phyloP scores from a whole-genome alignment of 2,888 invertebrate genomes.

The Penaeus monodon region DNA sequence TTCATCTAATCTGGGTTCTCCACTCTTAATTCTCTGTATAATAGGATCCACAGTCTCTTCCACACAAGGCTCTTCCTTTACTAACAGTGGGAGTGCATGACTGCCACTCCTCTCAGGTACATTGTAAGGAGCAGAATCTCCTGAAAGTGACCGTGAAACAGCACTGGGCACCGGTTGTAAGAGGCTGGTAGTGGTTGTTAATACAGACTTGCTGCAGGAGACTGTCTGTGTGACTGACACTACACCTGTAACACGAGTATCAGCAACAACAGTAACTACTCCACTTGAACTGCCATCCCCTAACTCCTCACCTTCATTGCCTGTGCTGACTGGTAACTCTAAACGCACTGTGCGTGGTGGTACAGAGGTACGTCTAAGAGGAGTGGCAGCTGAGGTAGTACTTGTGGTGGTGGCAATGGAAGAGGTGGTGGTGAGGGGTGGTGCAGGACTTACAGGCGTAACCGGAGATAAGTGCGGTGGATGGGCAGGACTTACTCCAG shows the following conservation, averaged over 20 bases:
- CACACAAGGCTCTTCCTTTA: slow-evolving; percentile 51
- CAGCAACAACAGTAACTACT: slow-evolving; percentile 59
- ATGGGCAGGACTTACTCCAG: slow-evolving; percentile 56
- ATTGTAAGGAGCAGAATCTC: slow-evolving; percentile 44
- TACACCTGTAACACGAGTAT: slow-evolving; percentile 61
- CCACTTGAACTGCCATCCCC: slow-evolving; percentile 32
- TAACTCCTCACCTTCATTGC: slow-evolving; percentile 30
- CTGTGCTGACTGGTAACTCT: slow-evolving; percentile 37
- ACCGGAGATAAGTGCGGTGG: slow-evolving; percentile 52
- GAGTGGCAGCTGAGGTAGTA: slow-evolving; percentile 48
- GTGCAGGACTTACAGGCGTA: slow-evolving; percentile 47
- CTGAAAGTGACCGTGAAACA: slow-evolving; percentile 31
- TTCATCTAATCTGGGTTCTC: slow-evolving; percentile 41
- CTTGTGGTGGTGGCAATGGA: slow-evolving; percentile 57
- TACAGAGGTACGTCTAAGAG: slow-evolving; percentile 39
- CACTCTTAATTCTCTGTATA: slow-evolving; percentile 46
- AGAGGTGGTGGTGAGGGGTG: slow-evolving; percentile 48
- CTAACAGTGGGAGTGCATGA: slow-evolving; percentile 50
- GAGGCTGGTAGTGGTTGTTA: slow-evolving; percentile 56
- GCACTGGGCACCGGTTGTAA: slow-evolving; percentile 47
- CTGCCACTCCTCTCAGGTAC: slow-evolving; percentile 59
- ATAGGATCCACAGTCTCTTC: slow-evolving; percentile 43
- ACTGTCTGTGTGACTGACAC: slow-evolving; percentile 61
- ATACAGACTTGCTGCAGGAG: slow-evolving; percentile 52
- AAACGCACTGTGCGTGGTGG: slow-evolving; percentile 31